These are phyloP conservation scores for Bicyclus anynana DNA, from an alignment of 1,140 invertebrate genomes.

Conservation along the genomic window DNA sequence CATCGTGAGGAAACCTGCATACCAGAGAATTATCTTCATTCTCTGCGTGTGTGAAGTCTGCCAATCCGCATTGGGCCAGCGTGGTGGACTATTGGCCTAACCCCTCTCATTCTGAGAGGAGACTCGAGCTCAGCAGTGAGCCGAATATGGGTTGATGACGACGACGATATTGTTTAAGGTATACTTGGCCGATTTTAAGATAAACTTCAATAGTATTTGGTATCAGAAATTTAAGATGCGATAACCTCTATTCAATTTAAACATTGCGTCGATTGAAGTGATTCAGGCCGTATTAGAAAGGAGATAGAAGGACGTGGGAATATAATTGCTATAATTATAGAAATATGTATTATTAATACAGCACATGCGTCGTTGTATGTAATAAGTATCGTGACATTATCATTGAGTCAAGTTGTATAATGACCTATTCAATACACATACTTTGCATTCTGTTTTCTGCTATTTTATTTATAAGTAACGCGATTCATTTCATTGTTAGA, in stretches of 20 bases:
- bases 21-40: no score
- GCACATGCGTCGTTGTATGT: no score
- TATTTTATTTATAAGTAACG: not conserved
- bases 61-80: no score
- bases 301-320: constrained; percentile 51
- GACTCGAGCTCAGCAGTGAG: no score
- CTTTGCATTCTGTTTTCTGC: not conserved
- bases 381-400: constrained; percentile 36
- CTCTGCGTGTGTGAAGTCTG: no score
- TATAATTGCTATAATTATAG: constrained; percentile 31
- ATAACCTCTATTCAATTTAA: constrained; percentile 31
- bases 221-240: constrained; percentile 22
- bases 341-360: constrained; percentile 19
- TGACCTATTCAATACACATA: no score
- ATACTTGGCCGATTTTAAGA: not conserved
- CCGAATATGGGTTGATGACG: no score
- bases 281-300: constrained; percentile 52
- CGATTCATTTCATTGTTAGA: no score
- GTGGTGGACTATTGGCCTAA: no score
- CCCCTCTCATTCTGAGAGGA: no score
- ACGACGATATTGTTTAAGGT: no score
- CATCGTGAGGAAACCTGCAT: no score
- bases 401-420: constrained; percentile 36
- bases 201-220: constrained; percentile 2
- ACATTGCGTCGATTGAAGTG: constrained; percentile 35